Conservation (phyloP, 2,888 invertebrate genomes). For the Masnerella sp. region DNA sequence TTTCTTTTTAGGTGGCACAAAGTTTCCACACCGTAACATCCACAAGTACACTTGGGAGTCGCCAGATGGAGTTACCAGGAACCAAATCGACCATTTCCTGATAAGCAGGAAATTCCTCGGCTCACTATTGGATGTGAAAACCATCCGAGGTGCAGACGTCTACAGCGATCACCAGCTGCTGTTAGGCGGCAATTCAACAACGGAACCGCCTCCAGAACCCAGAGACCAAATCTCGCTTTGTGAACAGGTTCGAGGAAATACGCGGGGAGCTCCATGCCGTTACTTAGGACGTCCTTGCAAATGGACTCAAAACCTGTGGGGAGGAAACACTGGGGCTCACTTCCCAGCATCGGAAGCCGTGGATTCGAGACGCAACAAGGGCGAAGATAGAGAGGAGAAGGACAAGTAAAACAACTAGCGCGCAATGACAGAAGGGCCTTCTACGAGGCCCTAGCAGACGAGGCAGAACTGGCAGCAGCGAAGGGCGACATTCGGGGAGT, state of each 20-base stretch:
- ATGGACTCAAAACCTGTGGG: not conserved
- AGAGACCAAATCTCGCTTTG: not conserved
- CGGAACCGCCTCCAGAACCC: conserved; percentile 1
- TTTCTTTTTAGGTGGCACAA: no score
- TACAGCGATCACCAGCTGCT: conserved; percentile 7
- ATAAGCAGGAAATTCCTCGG: not conserved
- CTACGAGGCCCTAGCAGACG: conserved; percentile 2
- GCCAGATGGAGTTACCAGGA: not conserved
- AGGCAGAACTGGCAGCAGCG: conserved; percentile 1
- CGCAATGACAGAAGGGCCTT: not conserved
- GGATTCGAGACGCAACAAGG: not conserved
- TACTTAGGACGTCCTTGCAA: not conserved
- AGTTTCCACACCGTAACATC: conserved; percentile 10
- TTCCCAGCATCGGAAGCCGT: not conserved
- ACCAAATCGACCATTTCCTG: not conserved
- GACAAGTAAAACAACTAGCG: conserved; percentile 6
- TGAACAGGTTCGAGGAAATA: not conserved
- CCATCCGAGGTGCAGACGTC: not conserved
- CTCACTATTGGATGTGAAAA: not conserved
- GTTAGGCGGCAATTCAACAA: not conserved
- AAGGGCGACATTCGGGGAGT: conserved; percentile 8
- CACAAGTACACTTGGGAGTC: conserved; percentile 15
- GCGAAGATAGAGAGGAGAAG: conserved; percentile 14
- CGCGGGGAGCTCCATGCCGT: not conserved
- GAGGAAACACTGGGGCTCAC: not conserved